Conservation (phyloP, 2,888 invertebrate species). For the Anoplius nigerrimus region DNA sequence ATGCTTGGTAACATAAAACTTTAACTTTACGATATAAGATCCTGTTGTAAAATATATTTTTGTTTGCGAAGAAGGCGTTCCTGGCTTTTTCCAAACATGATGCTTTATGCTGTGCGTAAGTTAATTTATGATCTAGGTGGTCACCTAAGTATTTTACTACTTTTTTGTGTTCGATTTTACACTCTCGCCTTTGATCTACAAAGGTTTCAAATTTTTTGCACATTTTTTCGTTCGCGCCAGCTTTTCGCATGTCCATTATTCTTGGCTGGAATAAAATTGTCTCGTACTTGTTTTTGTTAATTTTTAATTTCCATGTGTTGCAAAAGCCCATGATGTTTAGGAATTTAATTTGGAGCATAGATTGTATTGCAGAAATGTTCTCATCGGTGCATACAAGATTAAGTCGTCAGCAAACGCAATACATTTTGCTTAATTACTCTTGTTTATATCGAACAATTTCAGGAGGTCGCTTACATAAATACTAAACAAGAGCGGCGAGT, state of each 20-base stretch:
- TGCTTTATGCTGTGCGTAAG: neutral
- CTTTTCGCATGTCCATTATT: conserved; percentile 18
- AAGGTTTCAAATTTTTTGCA: neutral
- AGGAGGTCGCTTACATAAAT: conserved; percentile 16
- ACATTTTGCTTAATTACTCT: neutral
- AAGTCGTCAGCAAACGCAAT: conserved; percentile 38
- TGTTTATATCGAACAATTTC: conserved; percentile 12
- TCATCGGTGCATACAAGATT: conserved; percentile 7
- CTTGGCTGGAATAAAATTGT: conserved; percentile 33
- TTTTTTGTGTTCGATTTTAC: neutral
- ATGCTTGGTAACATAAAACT: too few species aligned
- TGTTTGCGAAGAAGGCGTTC: conserved; percentile 12
- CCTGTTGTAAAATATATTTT: conserved; percentile 29
- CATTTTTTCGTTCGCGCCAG: conserved; percentile 15
- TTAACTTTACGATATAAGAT: conserved; percentile 20
- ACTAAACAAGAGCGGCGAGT: conserved; percentile 24
- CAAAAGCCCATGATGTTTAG: conserved; percentile 16
- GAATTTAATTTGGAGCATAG: neutral
- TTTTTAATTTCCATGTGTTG: conserved; percentile 34
- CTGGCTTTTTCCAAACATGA: neutral
- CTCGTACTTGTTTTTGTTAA: conserved; percentile 43
- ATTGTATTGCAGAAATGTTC: neutral
- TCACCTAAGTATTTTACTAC: neutral
- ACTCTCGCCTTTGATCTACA: neutral
- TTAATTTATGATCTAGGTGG: neutral